Conservation (phyloP, 1,140 invertebrate species). For the Planococcus citri region DNA sequence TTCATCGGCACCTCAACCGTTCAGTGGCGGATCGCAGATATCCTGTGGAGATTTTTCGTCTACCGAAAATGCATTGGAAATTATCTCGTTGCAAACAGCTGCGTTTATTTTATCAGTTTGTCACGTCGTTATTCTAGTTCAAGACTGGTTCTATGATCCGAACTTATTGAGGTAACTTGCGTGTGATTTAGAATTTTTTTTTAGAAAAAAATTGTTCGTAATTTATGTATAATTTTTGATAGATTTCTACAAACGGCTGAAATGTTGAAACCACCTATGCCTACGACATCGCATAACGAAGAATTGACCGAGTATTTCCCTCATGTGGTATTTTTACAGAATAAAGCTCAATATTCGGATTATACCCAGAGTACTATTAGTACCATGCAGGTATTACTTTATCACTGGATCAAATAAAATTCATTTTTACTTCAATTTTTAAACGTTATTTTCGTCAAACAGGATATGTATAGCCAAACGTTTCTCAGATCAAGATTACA, state of each 20-base stretch:
- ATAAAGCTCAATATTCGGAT: slow-evolving; percentile 55
- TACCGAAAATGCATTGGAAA: slow-evolving; percentile 49
- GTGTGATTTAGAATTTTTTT: slow-evolving; percentile 9
- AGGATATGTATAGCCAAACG: slow-evolving; percentile 46
- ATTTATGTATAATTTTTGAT: too few species aligned
- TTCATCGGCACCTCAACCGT: neutral
- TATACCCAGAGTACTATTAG: slow-evolving; percentile 50
- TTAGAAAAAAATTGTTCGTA: neutral
- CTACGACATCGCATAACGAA: slow-evolving; percentile 48
- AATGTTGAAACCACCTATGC: slow-evolving; percentile 67
- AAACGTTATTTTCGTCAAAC: neutral
- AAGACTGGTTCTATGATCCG: slow-evolving; percentile 75
- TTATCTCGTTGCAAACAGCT: slow-evolving; percentile 63
- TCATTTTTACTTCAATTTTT: slow-evolving; percentile 6
- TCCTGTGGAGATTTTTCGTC: slow-evolving; percentile 43
- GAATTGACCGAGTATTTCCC: slow-evolving; percentile 57
- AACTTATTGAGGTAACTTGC: slow-evolving; percentile 51
- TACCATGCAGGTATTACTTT: slow-evolving; percentile 48
- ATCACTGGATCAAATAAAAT: slow-evolving; percentile 22
- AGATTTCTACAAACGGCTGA: slow-evolving; percentile 72
- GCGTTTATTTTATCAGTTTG: slow-evolving; percentile 79
- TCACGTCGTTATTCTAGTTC: slow-evolving; percentile 69
- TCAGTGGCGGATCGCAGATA: slow-evolving; percentile 37
- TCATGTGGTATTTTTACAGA: slow-evolving; percentile 62
- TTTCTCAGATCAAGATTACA: slow-evolving; percentile 59